Evolutionary conservation across 2,113 vertebrate genomes (phyloP).

Genomic region (Tricholaema leucomelas): DNA sequence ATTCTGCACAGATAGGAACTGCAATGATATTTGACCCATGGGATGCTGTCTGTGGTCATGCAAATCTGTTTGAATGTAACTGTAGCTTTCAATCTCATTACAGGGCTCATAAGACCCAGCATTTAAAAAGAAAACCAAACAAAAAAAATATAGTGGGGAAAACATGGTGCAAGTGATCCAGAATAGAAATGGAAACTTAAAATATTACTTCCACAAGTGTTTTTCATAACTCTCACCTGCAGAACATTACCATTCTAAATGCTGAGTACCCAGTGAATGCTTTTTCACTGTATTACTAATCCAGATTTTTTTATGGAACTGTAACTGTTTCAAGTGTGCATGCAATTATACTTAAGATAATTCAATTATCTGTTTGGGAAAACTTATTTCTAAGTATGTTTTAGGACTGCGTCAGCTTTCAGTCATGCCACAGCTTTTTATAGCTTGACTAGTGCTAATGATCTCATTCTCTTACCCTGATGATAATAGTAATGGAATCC

Average conservation of each 20-base stretch:
- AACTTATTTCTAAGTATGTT: neutral
- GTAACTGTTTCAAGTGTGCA: neutral
- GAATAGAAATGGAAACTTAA: neutral
- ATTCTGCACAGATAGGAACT: neutral
- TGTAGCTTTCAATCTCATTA: neutral
- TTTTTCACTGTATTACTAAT: neutral
- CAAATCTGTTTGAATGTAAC: neutral
- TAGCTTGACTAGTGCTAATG: slow-evolving; percentile 69
- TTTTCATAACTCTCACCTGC: neutral
- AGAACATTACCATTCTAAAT: neutral
- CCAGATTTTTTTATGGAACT: neutral
- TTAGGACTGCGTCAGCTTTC: slow-evolving; percentile 38
- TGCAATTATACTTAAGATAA: neutral
- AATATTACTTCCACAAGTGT: neutral
- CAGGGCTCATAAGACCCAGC: neutral
- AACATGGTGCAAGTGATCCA: neutral
- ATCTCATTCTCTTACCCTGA: slow-evolving; percentile 74
- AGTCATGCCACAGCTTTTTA: slow-evolving; percentile 68
- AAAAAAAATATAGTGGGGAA: neutral
- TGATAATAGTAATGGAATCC: slow-evolving; percentile 70
- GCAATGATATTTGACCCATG: neutral
- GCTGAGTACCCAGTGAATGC: neutral
- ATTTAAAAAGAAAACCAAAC: neutral
- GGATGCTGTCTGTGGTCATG: neutral
- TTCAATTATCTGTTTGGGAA: neutral